phyloP scores from a whole-genome alignment of 92 coral and sea anemone species.

The Porites lobata region DNA sequence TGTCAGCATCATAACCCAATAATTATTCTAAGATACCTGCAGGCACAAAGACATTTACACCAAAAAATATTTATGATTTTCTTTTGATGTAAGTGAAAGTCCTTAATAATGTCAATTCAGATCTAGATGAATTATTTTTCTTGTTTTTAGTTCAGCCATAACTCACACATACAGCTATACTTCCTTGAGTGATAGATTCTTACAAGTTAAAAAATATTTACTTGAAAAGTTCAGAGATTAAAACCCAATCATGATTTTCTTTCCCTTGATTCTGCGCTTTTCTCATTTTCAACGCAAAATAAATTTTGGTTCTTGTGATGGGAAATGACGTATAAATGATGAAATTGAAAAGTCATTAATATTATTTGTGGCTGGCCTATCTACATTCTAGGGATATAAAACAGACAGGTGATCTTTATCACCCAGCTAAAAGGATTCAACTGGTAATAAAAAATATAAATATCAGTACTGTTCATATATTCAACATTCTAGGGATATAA shows the following conservation, averaged over 20 bases:
- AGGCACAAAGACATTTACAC: too few species aligned
- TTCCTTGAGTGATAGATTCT: too few species aligned
- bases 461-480: background rate
- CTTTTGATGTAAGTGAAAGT: background rate
- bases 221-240: too few species aligned
- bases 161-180: background rate
- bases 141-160: background rate
- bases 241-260: too few species aligned
- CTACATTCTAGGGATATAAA: background rate
- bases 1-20: background rate
- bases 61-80: too few species aligned
- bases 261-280: too few species aligned
- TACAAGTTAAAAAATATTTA: too few species aligned
- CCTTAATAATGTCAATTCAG: background rate
- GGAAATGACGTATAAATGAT: background rate
- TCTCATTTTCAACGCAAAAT: background rate
- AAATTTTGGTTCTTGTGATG: background rate
- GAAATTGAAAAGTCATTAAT: background rate
- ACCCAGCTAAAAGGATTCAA: conserved; percentile 17
- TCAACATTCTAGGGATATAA: background rate
- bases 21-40: too few species aligned
- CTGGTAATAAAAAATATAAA: background rate
- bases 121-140: background rate
- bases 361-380: background rate
- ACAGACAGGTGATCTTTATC: conserved; percentile 28